These are phyloP conservation scores for Ephestia elutella DNA, from an alignment of 1,140 invertebrate species.

Conservation along the genomic window DNA sequence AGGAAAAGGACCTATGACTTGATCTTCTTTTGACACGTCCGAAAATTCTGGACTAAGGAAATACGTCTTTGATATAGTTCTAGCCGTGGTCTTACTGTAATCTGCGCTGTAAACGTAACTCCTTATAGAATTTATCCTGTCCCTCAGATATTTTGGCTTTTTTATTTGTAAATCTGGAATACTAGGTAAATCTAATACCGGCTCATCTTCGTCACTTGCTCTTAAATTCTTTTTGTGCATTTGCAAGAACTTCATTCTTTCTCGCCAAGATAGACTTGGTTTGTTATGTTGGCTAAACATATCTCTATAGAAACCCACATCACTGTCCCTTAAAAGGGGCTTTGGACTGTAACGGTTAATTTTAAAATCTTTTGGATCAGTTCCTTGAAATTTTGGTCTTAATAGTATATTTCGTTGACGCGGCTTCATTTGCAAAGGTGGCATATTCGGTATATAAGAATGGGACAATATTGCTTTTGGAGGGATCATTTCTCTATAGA, in stretches of 20 bases:
- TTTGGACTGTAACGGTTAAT: slow-evolving; percentile 1
- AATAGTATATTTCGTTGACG: neutral
- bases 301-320: slow-evolving; percentile 31
- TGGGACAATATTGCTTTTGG: neutral
- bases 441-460: neutral
- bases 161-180: slow-evolving; percentile 12
- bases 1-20: neutral
- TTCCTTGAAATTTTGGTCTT: neutral
- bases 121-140: slow-evolving; percentile 40
- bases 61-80: neutral
- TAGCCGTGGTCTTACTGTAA: slow-evolving; percentile 10
- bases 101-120: slow-evolving; percentile 29
- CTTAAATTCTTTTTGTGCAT: slow-evolving; percentile 1
- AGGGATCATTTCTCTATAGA: neutral
- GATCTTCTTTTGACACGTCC: neutral
- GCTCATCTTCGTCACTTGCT: neutral
- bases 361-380: neutral
- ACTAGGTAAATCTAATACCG: neutral
- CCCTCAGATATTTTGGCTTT: slow-evolving; percentile 32
- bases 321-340: slow-evolving; percentile 8
- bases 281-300: slow-evolving; percentile 19
- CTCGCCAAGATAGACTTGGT: slow-evolving; percentile 20
- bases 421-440: neutral
- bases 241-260: slow-evolving; percentile 31
- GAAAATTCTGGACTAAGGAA: neutral